phyloP scores from a whole-genome alignment of 2,113 vertebrate genomes.

The Strix uralensis region DNA sequence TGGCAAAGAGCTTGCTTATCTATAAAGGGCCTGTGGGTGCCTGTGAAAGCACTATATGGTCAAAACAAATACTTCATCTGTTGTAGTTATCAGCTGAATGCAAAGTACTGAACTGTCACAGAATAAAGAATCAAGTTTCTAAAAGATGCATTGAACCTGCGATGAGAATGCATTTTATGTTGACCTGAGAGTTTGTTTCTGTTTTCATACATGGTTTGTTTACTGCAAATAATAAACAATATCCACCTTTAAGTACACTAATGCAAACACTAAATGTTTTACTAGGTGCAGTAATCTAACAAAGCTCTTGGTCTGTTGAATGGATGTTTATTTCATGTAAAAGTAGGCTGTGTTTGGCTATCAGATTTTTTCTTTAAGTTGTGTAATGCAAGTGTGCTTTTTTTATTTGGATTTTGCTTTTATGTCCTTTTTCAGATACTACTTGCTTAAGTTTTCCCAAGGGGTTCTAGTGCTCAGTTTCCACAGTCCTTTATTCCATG shows the following conservation, averaged over 20 bases:
- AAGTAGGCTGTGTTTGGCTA: not conserved
- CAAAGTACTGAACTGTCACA: not conserved
- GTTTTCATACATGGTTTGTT: not conserved
- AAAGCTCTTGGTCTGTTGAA: not conserved
- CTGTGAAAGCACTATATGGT: not conserved
- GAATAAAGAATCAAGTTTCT: not conserved
- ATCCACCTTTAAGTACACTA: not conserved
- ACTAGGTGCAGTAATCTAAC: not conserved
- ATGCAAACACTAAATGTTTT: not conserved
- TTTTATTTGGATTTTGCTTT: not conserved
- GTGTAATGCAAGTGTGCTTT: not conserved
- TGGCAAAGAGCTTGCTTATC: not conserved
- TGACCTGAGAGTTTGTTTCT: not conserved
- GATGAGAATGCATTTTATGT: not conserved
- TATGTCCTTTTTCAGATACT: not conserved
- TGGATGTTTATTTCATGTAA: not conserved
- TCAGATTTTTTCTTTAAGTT: not conserved
- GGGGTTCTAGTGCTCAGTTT: not conserved
- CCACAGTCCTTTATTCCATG: not conserved
- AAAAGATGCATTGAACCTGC: not conserved
- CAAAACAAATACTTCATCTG: not conserved
- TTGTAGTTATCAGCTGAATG: not conserved
- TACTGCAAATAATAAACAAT: not conserved
- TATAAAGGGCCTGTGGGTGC: not conserved
- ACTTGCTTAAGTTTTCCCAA: not conserved